Conservation (phyloP, 2,888 invertebrate genomes). For the Camptogramma bilineatum region DNA sequence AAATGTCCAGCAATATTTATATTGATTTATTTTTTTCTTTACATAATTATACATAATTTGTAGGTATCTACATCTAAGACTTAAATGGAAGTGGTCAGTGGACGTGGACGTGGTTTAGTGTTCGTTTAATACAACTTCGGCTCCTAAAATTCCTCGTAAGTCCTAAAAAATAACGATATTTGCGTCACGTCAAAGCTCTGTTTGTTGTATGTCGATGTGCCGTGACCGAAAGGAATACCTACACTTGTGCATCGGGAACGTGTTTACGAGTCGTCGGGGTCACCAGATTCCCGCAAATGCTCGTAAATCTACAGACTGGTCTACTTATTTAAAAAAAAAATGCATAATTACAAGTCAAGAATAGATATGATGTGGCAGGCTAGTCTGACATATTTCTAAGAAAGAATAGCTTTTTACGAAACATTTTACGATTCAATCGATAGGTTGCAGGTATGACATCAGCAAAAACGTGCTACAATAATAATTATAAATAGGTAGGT, state of each 20-base stretch:
- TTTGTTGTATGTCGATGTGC: slow-evolving; percentile 33
- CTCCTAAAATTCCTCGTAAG: too few relatives aligned
- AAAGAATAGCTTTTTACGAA: neutral
- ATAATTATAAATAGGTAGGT: neutral
- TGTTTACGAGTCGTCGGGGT: slow-evolving; percentile 76
- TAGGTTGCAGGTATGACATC: slow-evolving; percentile 8
- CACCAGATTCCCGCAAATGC: slow-evolving; percentile 79
- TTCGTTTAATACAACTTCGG: too few relatives aligned
- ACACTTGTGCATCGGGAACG: slow-evolving; percentile 66
- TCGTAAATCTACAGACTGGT: slow-evolving; percentile 72
- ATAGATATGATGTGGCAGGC: slow-evolving; percentile 48
- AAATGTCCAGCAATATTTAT: too few relatives aligned
- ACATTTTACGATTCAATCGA: neutral
- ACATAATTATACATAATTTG: too few relatives aligned
- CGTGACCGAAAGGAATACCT: slow-evolving; percentile 44
- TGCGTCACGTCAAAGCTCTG: slow-evolving; percentile 37
- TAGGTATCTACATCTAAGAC: too few relatives aligned
- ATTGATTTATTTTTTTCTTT: too few relatives aligned
- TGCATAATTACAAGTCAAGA: slow-evolving; percentile 65
- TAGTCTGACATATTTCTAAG: neutral
- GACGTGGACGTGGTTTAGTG: too few relatives aligned
- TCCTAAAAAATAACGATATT: slow-evolving; percentile 21
- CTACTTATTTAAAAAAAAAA: slow-evolving; percentile 60
- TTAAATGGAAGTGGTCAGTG: too few relatives aligned
- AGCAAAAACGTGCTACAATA: neutral